These are phyloP conservation scores for Pseudomyrmex gracilis DNA, from an alignment of 1,140 invertebrate genomes.

Conservation along the genomic window DNA sequence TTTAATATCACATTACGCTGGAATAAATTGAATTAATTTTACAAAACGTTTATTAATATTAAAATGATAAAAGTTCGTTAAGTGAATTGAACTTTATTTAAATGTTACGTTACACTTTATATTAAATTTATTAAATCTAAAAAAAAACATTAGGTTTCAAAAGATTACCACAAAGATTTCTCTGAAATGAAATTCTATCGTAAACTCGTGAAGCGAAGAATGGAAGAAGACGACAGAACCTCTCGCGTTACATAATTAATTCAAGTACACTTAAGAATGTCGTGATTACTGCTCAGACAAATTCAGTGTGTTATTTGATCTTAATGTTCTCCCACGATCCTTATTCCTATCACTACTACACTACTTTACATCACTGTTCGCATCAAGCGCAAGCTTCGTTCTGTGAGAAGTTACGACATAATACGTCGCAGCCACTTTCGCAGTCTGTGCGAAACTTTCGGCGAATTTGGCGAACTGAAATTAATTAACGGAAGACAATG, in stretches of 20 bases:
- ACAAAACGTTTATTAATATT: background rate
- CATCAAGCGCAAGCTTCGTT: slow-evolving; percentile 31
- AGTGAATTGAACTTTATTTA: slow-evolving; percentile 11
- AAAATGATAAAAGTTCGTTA: background rate
- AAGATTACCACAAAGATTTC: background rate
- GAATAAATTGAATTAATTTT: background rate
- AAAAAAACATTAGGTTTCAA: background rate
- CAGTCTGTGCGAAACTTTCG: slow-evolving; percentile 56
- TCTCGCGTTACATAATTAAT: slow-evolving; percentile 59
- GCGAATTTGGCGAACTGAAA: slow-evolving; percentile 59
- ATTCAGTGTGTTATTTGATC: slow-evolving; percentile 55
- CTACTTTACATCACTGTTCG: slow-evolving; percentile 14
- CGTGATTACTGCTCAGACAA: slow-evolving; percentile 61
- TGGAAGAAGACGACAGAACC: background rate
- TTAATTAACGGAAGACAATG: slow-evolving; percentile 66
- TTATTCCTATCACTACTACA: slow-evolving; percentile 30
- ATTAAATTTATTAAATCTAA: no score
- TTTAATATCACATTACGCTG: background rate
- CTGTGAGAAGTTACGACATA: slow-evolving; percentile 49
- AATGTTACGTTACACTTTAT: no score
- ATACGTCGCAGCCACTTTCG: slow-evolving; percentile 39
- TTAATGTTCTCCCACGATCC: slow-evolving; percentile 28
- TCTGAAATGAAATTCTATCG: background rate
- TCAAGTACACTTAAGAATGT: slow-evolving; percentile 48
- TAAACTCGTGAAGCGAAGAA: background rate